phyloP scores from a whole-genome alignment of 2,113 vertebrate species.

The Rhinopomastus cyanomelas region DNA sequence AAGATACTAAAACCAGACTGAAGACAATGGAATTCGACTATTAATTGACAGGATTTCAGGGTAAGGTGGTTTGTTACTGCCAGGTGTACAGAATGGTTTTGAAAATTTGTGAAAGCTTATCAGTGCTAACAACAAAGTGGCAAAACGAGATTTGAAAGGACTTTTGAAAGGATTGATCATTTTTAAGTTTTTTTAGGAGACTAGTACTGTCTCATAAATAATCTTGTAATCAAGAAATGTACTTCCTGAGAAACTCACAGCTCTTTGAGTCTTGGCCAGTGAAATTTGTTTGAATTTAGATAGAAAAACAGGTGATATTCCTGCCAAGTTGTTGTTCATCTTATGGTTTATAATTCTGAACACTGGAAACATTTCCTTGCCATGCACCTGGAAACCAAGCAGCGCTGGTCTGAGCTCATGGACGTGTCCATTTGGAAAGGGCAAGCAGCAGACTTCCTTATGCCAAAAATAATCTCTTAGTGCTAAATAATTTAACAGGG shows the following conservation, averaged over 20 bases:
- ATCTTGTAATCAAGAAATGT: neutral
- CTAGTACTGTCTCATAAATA: neutral
- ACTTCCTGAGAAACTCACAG: neutral
- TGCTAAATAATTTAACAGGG: neutral
- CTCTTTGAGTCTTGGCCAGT: slow-evolving; percentile 4
- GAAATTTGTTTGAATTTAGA: slow-evolving; percentile 30
- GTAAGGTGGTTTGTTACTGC: neutral
- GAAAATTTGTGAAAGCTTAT: neutral
- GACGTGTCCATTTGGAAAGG: slow-evolving; percentile 37
- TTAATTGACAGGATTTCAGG: neutral
- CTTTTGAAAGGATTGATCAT: no score
- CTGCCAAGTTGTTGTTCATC: slow-evolving; percentile 49
- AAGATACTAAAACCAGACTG: neutral
- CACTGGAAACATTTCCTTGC: neutral
- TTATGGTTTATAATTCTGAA: slow-evolving; percentile 45
- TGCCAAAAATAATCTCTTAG: slow-evolving; percentile 55
- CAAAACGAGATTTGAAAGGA: neutral
- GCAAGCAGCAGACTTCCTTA: slow-evolving; percentile 57
- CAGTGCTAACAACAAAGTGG: no score
- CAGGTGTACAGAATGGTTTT: neutral
- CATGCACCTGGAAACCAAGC: slow-evolving; percentile 15
- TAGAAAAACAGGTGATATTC: neutral
- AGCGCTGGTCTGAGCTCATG: slow-evolving; percentile 26
- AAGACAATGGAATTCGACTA: neutral
- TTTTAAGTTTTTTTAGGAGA: neutral